Percentiles rank a stretch among this genome's conserved stretches.
phyloP scores from a whole-genome alignment of 2,888 invertebrate species.

The Ceraclea dissimilis region DNA sequence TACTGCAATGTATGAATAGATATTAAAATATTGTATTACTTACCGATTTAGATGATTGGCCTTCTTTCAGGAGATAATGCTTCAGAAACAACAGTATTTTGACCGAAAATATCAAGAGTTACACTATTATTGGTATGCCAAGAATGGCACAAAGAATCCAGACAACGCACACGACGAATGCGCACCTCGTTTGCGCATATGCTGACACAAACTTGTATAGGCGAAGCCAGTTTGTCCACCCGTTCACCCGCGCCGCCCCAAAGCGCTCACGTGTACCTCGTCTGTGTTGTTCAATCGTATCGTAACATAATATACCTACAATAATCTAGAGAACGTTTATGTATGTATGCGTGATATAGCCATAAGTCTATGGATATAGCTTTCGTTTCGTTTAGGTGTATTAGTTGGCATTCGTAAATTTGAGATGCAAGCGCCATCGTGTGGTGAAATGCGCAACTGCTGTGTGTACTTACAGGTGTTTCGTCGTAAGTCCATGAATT shows the following conservation, averaged over 20 bases:
- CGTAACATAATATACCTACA: slow-evolving; percentile 48
- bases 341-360: too few species aligned
- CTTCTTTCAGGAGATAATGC: slow-evolving; percentile 17
- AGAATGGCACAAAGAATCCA: slow-evolving; percentile 97
- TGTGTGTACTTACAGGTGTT: too few species aligned
- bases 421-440: slow-evolving; percentile 14
- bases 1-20: slow-evolving; percentile 55
- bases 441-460: background rate
- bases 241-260: slow-evolving; percentile 30
- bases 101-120: slow-evolving; percentile 65
- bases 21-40: slow-evolving; percentile 53
- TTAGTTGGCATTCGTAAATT: too few species aligned
- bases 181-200: slow-evolving; percentile 76
- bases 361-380: too few species aligned
- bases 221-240: slow-evolving; percentile 43
- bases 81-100: slow-evolving; percentile 56
- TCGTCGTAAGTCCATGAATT: too few species aligned
- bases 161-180: slow-evolving; percentile 84
- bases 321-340: too few species aligned
- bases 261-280: slow-evolving; percentile 21
- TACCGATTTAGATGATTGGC: slow-evolving; percentile 50
- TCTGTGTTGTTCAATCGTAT: slow-evolving; percentile 43
- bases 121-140: slow-evolving; percentile 82
- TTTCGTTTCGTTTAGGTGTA: too few species aligned
- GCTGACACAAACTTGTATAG: slow-evolving; percentile 57